phyloP scores from a whole-genome alignment of 2,888 invertebrate genomes.

The Neoitamus cyanurus region DNA sequence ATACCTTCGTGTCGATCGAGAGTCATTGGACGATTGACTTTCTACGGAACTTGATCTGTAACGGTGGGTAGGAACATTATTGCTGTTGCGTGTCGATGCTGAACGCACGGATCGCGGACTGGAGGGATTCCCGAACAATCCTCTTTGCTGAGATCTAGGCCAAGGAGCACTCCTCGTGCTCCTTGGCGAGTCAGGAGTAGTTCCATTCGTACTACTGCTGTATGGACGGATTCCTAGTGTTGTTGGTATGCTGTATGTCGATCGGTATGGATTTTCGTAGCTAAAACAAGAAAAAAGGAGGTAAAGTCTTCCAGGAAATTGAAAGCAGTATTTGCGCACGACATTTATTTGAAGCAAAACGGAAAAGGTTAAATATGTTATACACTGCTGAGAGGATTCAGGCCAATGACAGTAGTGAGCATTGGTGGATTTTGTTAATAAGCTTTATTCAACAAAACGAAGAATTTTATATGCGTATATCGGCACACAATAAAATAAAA shows the following conservation, averaged over 20 bases:
- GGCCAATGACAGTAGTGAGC: background rate
- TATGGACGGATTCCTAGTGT: constrained; percentile 65
- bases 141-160: constrained; percentile 79
- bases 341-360: background rate
- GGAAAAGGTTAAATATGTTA: background rate
- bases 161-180: constrained; percentile 86
- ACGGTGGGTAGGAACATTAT: constrained; percentile 61
- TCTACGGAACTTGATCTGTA: constrained; percentile 85
- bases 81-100: constrained; percentile 63
- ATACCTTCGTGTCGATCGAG: constrained; percentile 81
- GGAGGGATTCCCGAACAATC: constrained; percentile 80
- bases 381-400: background rate
- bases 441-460: background rate
- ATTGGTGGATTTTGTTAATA: background rate
- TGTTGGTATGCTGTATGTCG: constrained; percentile 68
- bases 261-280: constrained; percentile 68
- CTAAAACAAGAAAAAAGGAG: constrained; percentile 57
- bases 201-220: constrained; percentile 57
- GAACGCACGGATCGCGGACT: constrained; percentile 86
- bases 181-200: constrained; percentile 77
- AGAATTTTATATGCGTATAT: background rate
- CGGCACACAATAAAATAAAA: background rate
- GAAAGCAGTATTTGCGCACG: background rate
- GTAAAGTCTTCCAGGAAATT: background rate
- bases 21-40: constrained; percentile 90